These are phyloP conservation scores for Acrossocheilus wenchowensis DNA, from an alignment of 2,797 vertebrate genomes.

Conservation along the genomic window DNA sequence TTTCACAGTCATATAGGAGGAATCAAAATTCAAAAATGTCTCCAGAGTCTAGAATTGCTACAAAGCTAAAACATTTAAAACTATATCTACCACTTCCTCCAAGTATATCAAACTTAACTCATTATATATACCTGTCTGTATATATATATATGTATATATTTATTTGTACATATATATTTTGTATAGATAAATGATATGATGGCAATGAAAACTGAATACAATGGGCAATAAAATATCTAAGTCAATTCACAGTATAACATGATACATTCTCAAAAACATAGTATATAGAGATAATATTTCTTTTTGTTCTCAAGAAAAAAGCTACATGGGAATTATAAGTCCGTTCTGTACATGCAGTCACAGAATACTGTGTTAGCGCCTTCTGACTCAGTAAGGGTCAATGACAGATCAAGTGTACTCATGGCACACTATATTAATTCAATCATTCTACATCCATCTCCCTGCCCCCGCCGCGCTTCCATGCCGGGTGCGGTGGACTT, in stretches of 20 bases:
- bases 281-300: constrained; percentile 79
- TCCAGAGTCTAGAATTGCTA: constrained; percentile 84
- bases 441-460: constrained; percentile 56
- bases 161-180: constrained; percentile 75
- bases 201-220: constrained; percentile 82
- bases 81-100: constrained; percentile 86
- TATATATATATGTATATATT: constrained; percentile 71
- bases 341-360: constrained; percentile 86
- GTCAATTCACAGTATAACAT: constrained; percentile 87
- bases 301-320: constrained; percentile 69
- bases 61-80: constrained; percentile 90
- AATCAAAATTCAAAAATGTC: constrained; percentile 84
- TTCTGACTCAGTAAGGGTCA: constrained; percentile 69
- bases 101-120: constrained; percentile 85
- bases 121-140: constrained; percentile 75
- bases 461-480: constrained; percentile 51
- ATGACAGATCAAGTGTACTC: constrained; percentile 76
- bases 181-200: constrained; percentile 83
- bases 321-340: constrained; percentile 79
- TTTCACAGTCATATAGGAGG: constrained; percentile 90
- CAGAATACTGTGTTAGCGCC: constrained; percentile 83
- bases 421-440: constrained; percentile 73
- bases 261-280: constrained; percentile 87
- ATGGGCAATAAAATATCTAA: constrained; percentile 81
- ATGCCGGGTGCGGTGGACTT: constrained; percentile 58